Percentiles rank a stretch among this genome's conserved stretches.
phyloP scores from a whole-genome alignment of 2,113 vertebrate genomes.

The Planiliza haematocheilus region DNA sequence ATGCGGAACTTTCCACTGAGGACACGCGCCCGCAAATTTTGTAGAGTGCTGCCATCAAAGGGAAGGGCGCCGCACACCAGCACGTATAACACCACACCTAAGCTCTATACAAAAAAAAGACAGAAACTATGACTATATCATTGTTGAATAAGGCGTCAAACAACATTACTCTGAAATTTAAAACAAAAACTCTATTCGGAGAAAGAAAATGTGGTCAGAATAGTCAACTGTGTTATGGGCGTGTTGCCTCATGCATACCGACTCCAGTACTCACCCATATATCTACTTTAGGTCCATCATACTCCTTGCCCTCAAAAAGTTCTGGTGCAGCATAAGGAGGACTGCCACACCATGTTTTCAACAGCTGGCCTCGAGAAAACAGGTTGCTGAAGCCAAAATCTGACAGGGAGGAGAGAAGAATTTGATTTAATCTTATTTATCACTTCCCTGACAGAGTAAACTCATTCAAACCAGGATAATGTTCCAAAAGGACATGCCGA shows the following conservation, averaged over 20 bases:
- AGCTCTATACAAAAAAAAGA: conserved; percentile 83
- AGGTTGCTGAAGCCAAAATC: conserved; percentile 99
- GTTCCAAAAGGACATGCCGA: conserved; percentile 27
- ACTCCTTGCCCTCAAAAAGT: conserved; percentile 98
- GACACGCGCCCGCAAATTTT: conserved; percentile 96
- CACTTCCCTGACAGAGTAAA: conserved; percentile 9
- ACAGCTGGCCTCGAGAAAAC: conserved; percentile 94
- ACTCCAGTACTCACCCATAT: conserved; percentile 90
- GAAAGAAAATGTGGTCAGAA: not conserved
- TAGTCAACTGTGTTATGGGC: too few species aligned
- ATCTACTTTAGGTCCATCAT: conserved; percentile 98
- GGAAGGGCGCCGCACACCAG: conserved; percentile 97
- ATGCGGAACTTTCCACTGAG: conserved; percentile 98
- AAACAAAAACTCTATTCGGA: too few species aligned
- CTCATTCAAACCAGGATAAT: conserved; percentile 21
- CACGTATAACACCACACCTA: conserved; percentile 97
- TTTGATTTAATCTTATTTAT: conserved; percentile 6
- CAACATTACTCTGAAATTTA: not conserved
- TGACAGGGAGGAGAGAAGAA: conserved; percentile 51
- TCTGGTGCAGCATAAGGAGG: conserved; percentile 97
- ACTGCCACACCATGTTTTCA: conserved; percentile 99
- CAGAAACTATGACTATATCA: not conserved
- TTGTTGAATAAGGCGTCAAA: not conserved
- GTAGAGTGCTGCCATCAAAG: conserved; percentile 97
- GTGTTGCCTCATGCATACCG: not conserved